Evolutionary conservation across 2,888 invertebrate species (phyloP), one percentile per base, ranked within the genome.

Genomic region (Lepidochrysops patricia): DNA sequence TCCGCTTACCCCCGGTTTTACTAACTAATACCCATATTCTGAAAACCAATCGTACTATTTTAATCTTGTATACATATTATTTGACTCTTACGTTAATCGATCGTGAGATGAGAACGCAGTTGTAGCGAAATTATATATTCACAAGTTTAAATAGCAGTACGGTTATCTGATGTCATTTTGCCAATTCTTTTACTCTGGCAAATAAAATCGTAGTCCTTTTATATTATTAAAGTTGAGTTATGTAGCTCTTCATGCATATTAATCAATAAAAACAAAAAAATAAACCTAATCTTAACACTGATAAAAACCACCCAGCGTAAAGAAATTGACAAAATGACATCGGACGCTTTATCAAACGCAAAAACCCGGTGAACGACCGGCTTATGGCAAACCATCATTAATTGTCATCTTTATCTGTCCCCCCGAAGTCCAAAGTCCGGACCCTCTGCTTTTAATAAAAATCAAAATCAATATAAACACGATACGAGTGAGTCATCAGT

Each of bases 401-500:
- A n/a, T n/a, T 43, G 57, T 12, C 37, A 32, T 57, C 26, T 37
- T 43, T 58, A 13, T 57, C 54, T 13, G 13, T 26, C 26, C 50
- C 50, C 12, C 1, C 43, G 19, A 43, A 19, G 9, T 23, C 43
- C 9, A 3, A 26, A 50, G 29, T 29, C 29, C 29, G 29, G 4
- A 29, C n/a, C 25, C 25, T 9, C 15, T 2, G 19, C 2, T 7
- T 15, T 52, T 27, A 52, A 9, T 13, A 9, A 54, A 54, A 29
- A 2, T 15, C 27, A 13, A 29, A 9, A 32, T 23, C 54, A 61
- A 57, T n/a, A n/a, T n/a, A 60, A 60, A 58, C 60, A 58, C 50
- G 59, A 58, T 58, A 54, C 34, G 29, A 15, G 25, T 7, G 62
- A 65, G 54, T 64, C 62, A 64, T 62, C 43, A 23, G 32, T 49